Conservation (phyloP, 2,797 vertebrate species). For the Alca torda region DNA sequence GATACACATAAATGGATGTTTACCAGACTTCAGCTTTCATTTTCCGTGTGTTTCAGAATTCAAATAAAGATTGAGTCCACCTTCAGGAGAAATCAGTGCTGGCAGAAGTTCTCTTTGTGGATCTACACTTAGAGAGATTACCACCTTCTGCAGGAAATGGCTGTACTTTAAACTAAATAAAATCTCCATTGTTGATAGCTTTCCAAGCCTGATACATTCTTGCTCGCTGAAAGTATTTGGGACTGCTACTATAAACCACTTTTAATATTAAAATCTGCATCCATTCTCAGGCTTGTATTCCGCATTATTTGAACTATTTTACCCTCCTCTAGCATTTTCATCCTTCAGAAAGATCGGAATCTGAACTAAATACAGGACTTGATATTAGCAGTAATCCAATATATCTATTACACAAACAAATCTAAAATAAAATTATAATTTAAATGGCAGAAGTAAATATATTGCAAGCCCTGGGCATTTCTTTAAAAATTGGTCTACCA, state of each 20-base stretch:
- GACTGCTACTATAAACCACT: not conserved
- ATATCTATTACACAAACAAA: slow-evolving; percentile 8
- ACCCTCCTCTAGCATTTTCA: not conserved
- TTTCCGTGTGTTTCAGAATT: not conserved
- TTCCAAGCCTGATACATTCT: not conserved
- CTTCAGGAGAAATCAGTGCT: not conserved
- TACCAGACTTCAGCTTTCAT: not conserved
- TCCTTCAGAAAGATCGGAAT: not conserved
- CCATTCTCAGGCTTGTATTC: not conserved
- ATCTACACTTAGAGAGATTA: not conserved
- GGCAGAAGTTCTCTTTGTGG: not conserved
- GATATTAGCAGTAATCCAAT: not conserved
- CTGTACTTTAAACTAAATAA: not conserved
- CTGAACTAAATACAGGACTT: not conserved
- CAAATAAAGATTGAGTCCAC: not conserved
- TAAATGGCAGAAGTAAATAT: slow-evolving; percentile 3
- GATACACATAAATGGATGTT: not conserved
- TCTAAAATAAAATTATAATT: slow-evolving; percentile 14
- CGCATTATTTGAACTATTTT: not conserved
- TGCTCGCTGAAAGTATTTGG: not conserved
- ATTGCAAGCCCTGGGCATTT: not conserved
- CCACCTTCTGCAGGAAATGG: not conserved
- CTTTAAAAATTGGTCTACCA: not conserved
- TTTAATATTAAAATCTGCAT: not conserved
- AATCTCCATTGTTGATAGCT: not conserved